Conservation (phyloP, 1,140 invertebrate genomes). For the Danaus plexippus region DNA sequence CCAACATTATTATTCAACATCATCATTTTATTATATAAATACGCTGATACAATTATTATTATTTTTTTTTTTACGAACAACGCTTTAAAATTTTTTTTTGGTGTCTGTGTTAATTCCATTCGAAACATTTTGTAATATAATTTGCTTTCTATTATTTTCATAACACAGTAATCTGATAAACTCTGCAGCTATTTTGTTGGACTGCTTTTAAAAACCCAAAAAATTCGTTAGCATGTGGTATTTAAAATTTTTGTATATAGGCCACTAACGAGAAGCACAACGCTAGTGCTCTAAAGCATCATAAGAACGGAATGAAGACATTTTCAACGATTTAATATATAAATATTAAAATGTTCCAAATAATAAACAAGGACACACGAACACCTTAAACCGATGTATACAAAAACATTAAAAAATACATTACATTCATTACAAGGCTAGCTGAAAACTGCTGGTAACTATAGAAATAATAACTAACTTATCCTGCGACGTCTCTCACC, state of each 20-base stretch:
- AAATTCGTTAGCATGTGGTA: too few species aligned
- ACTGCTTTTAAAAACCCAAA: not conserved
- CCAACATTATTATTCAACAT: too few species aligned
- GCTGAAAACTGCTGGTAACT: constrained; percentile 70
- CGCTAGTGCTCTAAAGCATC: too few species aligned
- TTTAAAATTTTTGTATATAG: not conserved
- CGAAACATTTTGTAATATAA: too few species aligned
- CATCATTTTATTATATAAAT: too few species aligned
- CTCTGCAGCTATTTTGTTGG: not conserved
- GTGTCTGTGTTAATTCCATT: constrained; percentile 3
- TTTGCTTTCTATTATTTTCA: not conserved
- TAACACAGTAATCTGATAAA: not conserved
- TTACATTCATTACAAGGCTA: constrained; percentile 53
- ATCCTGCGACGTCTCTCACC: constrained; percentile 61
- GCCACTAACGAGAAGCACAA: not conserved
- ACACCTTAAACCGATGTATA: constrained; percentile 43
- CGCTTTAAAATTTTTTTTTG: not conserved
- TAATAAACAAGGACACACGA: constrained; percentile 39
- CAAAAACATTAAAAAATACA: constrained; percentile 47
- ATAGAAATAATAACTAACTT: constrained; percentile 61
- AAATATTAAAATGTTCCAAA: constrained; percentile 9
- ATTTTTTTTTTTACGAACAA: constrained; percentile 6
- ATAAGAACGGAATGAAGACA: not conserved
- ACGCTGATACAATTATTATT: too few species aligned
- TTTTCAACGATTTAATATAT: constrained; percentile 3